phyloP scores from a whole-genome alignment of 2,113 vertebrate genomes.

The Ranitomeya imitator region DNA sequence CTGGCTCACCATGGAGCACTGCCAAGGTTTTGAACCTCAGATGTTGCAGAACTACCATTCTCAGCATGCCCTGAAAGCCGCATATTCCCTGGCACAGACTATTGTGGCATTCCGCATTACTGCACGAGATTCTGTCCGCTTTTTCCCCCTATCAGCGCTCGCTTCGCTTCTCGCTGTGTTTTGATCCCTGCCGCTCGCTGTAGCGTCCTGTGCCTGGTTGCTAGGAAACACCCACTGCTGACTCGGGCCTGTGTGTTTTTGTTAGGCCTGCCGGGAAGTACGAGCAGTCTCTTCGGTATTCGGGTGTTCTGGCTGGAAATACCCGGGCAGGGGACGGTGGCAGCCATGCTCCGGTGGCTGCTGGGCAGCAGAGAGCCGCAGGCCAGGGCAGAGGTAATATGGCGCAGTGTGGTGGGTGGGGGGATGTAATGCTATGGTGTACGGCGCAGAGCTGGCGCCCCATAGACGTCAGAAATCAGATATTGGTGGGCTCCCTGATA shows the following conservation, averaged over 20 bases:
- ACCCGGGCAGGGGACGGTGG: not conserved
- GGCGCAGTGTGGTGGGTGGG: not conserved
- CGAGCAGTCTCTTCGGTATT: not conserved
- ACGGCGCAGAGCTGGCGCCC: too few relatives aligned
- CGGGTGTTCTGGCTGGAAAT: not conserved
- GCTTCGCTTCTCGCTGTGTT: not conserved
- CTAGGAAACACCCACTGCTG: slow-evolving; percentile 26
- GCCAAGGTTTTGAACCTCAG: too few relatives aligned
- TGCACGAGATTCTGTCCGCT: too few relatives aligned
- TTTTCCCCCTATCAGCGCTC: not conserved
- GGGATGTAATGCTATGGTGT: not conserved
- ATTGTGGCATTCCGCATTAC: too few relatives aligned
- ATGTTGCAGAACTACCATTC: too few relatives aligned
- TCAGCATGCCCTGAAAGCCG: too few relatives aligned
- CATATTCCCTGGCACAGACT: too few relatives aligned
- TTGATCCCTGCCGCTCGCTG: not conserved
- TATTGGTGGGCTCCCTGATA: too few relatives aligned
- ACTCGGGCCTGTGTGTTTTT: slow-evolving; percentile 24
- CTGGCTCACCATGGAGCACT: too few relatives aligned
- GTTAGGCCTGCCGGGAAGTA: slow-evolving; percentile 12
- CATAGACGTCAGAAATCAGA: too few relatives aligned
- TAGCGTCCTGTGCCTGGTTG: not conserved
- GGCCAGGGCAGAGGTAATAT: slow-evolving; percentile 81
- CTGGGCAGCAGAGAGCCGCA: slow-evolving; percentile 88
- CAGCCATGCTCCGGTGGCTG: slow-evolving; percentile 89